A percentile compares a stretch with the other conserved stretches of the same genome.
These are phyloP conservation scores for Trichopria drosophilae DNA, from an alignment of 2,888 invertebrate genomes.

Conservation along the genomic window DNA sequence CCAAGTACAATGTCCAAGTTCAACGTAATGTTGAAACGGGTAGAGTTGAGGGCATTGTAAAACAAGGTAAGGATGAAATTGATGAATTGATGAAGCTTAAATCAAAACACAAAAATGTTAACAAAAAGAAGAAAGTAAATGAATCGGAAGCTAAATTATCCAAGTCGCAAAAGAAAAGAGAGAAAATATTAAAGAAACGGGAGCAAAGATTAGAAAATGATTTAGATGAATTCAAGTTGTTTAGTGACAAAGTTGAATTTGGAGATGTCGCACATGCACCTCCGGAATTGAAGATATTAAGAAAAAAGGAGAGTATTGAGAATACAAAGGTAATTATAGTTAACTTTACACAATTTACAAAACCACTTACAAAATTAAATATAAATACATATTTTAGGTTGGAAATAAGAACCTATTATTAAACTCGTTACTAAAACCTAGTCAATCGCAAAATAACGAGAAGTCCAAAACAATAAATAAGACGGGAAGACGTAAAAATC, in stretches of 20 bases:
- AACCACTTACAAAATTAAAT: no score
- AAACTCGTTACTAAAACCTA: slow-evolving; percentile 55
- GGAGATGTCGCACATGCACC: slow-evolving; percentile 77
- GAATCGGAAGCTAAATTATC: slow-evolving; percentile 52
- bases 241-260: slow-evolving; percentile 69
- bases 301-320: no score
- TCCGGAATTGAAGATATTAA: slow-evolving; percentile 66
- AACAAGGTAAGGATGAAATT: slow-evolving; percentile 62
- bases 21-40: slow-evolving; percentile 63
- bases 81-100: slow-evolving; percentile 60
- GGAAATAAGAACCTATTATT: slow-evolving; percentile 68
- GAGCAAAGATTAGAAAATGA: slow-evolving; percentile 54
- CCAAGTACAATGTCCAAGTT: slow-evolving; percentile 66
- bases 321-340: no score
- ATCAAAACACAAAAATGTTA: slow-evolving; percentile 52
- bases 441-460: slow-evolving; percentile 12
- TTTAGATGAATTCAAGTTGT: slow-evolving; percentile 60
- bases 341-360: no score
- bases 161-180: slow-evolving; percentile 62
- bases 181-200: slow-evolving; percentile 61
- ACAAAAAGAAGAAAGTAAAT: slow-evolving; percentile 52
- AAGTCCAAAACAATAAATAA: slow-evolving; percentile 53
- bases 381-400: slow-evolving; percentile 59
- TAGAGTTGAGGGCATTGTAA: slow-evolving; percentile 57
- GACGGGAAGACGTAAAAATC: slow-evolving; percentile 66